Evolutionary conservation across 2,113 vertebrate genomes (phyloP).

Genomic region (Phylloscopus trochilus): DNA sequence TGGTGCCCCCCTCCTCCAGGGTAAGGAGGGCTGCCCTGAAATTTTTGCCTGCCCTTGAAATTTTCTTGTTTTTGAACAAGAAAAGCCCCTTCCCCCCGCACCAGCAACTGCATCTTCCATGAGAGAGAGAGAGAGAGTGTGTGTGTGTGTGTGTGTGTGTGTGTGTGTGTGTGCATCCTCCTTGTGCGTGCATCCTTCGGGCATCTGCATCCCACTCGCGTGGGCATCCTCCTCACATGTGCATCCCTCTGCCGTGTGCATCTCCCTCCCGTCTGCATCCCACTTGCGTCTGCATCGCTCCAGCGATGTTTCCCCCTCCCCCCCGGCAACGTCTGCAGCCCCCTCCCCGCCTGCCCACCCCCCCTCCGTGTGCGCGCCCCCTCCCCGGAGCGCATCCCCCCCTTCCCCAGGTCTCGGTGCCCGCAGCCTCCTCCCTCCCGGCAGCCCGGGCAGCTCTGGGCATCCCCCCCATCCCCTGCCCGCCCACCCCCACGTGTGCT

Average conservation of each 20-base stretch:
- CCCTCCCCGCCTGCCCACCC: not conserved
- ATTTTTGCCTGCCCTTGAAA: too few species aligned
- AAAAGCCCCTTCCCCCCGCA: not conserved
- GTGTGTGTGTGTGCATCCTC: not conserved
- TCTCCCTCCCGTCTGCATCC: not conserved
- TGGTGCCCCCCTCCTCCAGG: not conserved
- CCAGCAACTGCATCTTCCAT: not conserved
- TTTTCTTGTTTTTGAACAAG: too few species aligned
- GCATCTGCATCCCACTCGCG: not conserved
- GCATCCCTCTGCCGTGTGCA: constrained; percentile 4
- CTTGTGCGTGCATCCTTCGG: not conserved
- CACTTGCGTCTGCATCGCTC: not conserved
- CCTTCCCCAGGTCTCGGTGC: not conserved
- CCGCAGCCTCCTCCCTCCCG: not conserved
- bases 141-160: too few species aligned
- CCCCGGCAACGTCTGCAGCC: not conserved
- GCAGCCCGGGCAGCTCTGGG: not conserved
- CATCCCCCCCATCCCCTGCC: not conserved
- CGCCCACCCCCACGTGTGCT: not conserved
- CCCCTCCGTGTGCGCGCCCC: not conserved
- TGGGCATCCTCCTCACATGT: constrained; percentile 17
- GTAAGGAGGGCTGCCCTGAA: not conserved
- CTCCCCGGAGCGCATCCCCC: not conserved
- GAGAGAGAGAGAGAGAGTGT: too few species aligned
- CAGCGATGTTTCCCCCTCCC: not conserved